phyloP scores from a whole-genome alignment of 2,797 vertebrate genomes.

The Tadarida brasiliensis region DNA sequence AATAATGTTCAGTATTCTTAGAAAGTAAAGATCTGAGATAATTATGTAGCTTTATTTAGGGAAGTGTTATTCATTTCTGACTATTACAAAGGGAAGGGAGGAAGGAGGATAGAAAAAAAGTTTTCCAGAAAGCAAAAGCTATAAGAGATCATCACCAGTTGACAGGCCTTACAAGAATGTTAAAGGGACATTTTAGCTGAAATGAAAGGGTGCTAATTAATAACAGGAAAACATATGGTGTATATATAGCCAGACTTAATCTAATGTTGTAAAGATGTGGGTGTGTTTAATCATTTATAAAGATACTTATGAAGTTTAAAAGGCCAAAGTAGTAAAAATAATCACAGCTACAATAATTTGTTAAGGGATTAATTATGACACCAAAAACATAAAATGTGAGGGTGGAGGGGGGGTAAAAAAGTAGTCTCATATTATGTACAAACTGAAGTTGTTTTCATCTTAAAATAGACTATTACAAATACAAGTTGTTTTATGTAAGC shows the following conservation, averaged over 20 bases:
- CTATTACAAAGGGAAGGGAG: neutral
- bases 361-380: neutral
- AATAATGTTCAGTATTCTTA: slow-evolving; percentile 45
- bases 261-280: neutral
- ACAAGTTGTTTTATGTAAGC: too few relatives aligned
- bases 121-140: neutral
- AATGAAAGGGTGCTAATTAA: neutral
- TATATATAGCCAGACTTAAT: neutral
- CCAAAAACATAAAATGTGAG: neutral
- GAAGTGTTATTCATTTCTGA: neutral
- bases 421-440: neutral
- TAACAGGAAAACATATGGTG: neutral
- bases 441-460: too few relatives aligned
- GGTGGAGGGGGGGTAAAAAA: neutral
- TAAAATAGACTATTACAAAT: too few relatives aligned
- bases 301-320: neutral
- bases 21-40: slow-evolving; percentile 52
- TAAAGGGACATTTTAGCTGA: neutral
- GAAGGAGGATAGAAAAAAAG: neutral
- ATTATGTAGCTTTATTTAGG: slow-evolving; percentile 8
- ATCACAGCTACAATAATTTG: neutral
- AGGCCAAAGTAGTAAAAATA: neutral
- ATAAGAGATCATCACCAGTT: neutral
- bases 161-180: neutral
- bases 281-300: neutral